These are phyloP conservation scores for Enteromius unitaeniatus DNA, from an alignment of 2,797 vertebrate genomes.

Conservation along the genomic window DNA sequence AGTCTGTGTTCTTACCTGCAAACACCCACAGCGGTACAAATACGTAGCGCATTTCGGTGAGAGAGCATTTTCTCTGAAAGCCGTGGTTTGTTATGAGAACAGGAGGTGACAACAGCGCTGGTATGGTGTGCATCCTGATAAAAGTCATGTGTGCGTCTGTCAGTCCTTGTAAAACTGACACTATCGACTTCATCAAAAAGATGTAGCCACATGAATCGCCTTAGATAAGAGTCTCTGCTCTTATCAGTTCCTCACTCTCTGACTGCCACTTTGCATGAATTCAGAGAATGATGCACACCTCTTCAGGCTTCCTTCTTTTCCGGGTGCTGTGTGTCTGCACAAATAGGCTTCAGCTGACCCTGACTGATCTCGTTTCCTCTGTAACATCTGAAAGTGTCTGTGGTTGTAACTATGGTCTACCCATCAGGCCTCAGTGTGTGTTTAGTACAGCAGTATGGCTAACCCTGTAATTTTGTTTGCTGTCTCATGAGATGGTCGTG, in stretches of 20 bases:
- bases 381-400: constrained; percentile 40
- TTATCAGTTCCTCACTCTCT: constrained; percentile 42
- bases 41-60: constrained; percentile 14
- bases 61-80: constrained; percentile 58
- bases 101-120: constrained; percentile 48
- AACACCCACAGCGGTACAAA: constrained; percentile 48
- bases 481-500: not conserved
- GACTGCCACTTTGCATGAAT: constrained; percentile 40
- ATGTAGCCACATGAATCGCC: constrained; percentile 54
- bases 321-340: not conserved
- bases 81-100: constrained; percentile 60
- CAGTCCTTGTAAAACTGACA: constrained; percentile 29
- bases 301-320: constrained; percentile 8
- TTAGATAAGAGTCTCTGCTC: constrained; percentile 34
- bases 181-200: constrained; percentile 50
- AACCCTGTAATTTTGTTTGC: not conserved
- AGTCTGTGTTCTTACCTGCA: constrained; percentile 56
- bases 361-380: constrained; percentile 33
- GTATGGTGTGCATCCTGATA: constrained; percentile 51
- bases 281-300: constrained; percentile 22
- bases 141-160: constrained; percentile 37
- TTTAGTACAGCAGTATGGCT: constrained; percentile 21
- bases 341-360: constrained; percentile 13
- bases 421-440: constrained; percentile 3
- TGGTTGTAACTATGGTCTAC: constrained; percentile 30